Evolutionary conservation across 2,888 invertebrate genomes (phyloP).

Genomic region (Odontothrips loti): DNA sequence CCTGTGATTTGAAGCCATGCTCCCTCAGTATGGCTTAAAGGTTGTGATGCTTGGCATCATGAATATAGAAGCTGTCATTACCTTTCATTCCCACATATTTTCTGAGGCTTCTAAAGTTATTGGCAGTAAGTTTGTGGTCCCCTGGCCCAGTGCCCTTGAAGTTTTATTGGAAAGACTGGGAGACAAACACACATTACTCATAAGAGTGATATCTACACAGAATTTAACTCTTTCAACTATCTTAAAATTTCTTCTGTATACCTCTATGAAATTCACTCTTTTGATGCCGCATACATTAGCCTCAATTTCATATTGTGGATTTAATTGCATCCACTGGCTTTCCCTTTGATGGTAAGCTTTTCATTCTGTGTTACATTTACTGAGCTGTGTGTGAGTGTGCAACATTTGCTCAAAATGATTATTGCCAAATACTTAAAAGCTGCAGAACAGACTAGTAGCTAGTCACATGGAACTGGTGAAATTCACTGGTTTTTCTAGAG

Average conservation of each 20-base stretch:
- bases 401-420: conserved; percentile 17
- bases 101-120: not conserved
- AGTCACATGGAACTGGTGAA: not conserved
- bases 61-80: not conserved
- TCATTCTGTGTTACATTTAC: not conserved
- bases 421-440: conserved; percentile 25
- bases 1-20: conserved; percentile 1
- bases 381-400: not conserved
- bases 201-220: not conserved
- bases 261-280: too few species aligned
- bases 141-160: not conserved
- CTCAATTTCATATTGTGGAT: too few species aligned
- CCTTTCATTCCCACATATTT: not conserved
- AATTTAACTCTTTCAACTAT: not conserved
- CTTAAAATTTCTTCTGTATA: too few species aligned
- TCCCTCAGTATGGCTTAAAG: not conserved
- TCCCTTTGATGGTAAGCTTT: not conserved
- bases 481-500: not conserved
- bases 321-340: not conserved
- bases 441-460: conserved; percentile 11
- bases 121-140: conserved; percentile 12
- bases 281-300: too few species aligned
- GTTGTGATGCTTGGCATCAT: not conserved
- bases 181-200: not conserved
- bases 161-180: not conserved